These are phyloP conservation scores for Sebastes jordani DNA, from an alignment of 2,797 vertebrate species.

Conservation along the genomic window DNA sequence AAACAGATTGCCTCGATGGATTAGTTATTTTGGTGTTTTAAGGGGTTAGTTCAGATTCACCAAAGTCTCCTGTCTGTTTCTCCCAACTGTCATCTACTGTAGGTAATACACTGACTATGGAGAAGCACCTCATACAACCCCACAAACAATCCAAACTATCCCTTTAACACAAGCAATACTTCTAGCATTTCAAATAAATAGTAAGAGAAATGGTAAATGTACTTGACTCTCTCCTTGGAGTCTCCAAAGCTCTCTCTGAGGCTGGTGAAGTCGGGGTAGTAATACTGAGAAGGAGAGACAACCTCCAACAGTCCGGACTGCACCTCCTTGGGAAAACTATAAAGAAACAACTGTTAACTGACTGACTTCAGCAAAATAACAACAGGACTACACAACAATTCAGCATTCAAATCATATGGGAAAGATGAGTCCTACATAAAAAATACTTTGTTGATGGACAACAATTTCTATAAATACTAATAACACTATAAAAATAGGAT, in stretches of 20 bases:
- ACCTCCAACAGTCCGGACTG: constrained; percentile 88
- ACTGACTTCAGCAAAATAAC: background rate
- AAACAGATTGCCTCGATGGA: too few species aligned
- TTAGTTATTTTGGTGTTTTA: too few species aligned
- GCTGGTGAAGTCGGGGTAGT: constrained; percentile 84
- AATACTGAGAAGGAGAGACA: constrained; percentile 85
- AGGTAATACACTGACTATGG: background rate
- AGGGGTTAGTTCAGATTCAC: too few species aligned
- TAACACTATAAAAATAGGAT: background rate
- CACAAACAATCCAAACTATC: background rate
- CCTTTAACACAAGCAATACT: background rate
- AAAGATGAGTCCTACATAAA: background rate
- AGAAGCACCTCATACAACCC: background rate
- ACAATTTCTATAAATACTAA: background rate
- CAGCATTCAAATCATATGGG: background rate
- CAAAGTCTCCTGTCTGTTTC: too few species aligned
- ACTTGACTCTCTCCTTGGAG: constrained; percentile 81
- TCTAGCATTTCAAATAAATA: background rate
- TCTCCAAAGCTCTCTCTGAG: constrained; percentile 81
- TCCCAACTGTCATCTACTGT: too few species aligned
- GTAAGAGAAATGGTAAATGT: background rate
- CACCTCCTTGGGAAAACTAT: constrained; percentile 77
- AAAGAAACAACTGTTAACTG: background rate
- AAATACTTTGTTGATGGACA: background rate
- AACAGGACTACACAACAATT: background rate